These are phyloP conservation scores for Lasiommata megera DNA, from an alignment of 2,888 invertebrate species.

Conservation along the genomic window DNA sequence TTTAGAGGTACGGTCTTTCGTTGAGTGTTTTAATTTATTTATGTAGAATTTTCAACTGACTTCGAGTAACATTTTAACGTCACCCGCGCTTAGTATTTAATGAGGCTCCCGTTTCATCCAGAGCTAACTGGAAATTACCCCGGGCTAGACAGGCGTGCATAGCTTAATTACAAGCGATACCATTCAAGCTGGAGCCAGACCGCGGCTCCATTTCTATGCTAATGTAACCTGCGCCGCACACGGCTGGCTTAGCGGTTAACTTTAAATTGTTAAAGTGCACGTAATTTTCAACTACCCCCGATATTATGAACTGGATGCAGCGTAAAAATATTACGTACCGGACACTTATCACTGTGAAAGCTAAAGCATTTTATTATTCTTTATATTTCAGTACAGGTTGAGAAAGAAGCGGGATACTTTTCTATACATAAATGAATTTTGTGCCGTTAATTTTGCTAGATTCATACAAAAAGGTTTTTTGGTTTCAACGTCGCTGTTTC, in stretches of 20 bases:
- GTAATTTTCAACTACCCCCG: slow-evolving; percentile 20
- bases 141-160: slow-evolving; percentile 30
- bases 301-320: neutral
- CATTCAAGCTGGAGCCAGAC: slow-evolving; percentile 29
- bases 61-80: neutral
- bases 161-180: slow-evolving; percentile 37
- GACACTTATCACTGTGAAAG: neutral
- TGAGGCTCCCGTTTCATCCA: neutral
- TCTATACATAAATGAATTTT: no score
- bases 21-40: no score
- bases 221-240: slow-evolving; percentile 27
- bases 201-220: slow-evolving; percentile 36
- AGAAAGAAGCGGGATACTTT: no score
- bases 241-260: slow-evolving; percentile 27
- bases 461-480: no score
- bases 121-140: slow-evolving; percentile 22
- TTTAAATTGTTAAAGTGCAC: slow-evolving; percentile 26
- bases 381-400: neutral
- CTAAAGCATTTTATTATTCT: neutral
- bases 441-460: no score
- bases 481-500: no score
- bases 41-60: no score
- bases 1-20: no score
- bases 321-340: neutral
- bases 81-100: neutral